These are phyloP conservation scores for Drosophila aff. DNA, from an alignment of 1,140 invertebrate genomes.

Conservation along the genomic window DNA sequence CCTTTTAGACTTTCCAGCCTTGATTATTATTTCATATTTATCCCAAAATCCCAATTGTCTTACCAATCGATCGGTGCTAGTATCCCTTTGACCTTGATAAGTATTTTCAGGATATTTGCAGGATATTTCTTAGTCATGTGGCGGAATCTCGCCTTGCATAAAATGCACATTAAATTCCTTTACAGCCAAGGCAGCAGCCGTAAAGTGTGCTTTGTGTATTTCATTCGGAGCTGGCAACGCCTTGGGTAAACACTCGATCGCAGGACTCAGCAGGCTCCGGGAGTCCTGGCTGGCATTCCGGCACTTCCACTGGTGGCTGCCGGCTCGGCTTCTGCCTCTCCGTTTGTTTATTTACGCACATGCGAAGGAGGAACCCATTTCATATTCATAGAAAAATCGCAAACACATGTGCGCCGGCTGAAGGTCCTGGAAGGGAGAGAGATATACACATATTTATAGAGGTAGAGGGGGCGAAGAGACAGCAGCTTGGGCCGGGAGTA, in stretches of 20 bases:
- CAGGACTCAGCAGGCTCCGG: conserved; percentile 29
- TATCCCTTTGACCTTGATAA: conserved; percentile 9
- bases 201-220: conserved; percentile 62
- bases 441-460: conserved; percentile 1
- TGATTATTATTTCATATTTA: too few species aligned
- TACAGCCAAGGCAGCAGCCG: conserved; percentile 14
- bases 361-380: conserved; percentile 72
- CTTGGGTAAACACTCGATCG: conserved; percentile 67
- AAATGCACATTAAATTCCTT: conserved; percentile 58
- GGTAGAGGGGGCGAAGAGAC: not conserved
- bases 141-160: conserved; percentile 39
- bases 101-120: not conserved
- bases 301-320: conserved; percentile 11
- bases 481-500: conserved; percentile 47
- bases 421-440: conserved; percentile 39
- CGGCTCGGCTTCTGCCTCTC: conserved; percentile 20
- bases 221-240: conserved; percentile 58
- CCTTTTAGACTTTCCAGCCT: too few species aligned
- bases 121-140: not conserved
- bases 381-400: conserved; percentile 82
- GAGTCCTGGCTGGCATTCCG: conserved; percentile 27
- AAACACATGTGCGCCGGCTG: conserved; percentile 72
- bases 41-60: too few species aligned
- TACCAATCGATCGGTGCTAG: conserved; percentile 1
- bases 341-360: conserved; percentile 81